Evolutionary conservation across 1,140 invertebrate species (phyloP), one percentile per base, ranked within the genome.

Genomic region (Lasaia peninsularis): DNA sequence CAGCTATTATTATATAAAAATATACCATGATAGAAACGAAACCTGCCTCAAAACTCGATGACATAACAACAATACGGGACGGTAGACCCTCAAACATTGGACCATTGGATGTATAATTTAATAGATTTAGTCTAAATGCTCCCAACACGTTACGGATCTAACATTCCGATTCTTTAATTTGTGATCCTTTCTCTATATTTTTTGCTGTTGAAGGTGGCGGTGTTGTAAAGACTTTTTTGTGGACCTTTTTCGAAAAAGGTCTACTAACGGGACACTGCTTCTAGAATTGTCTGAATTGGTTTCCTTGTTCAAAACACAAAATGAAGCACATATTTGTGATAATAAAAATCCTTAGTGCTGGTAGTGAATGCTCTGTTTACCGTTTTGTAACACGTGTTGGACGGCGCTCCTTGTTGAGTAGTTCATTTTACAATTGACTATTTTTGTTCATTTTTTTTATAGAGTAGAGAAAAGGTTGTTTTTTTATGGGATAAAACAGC

Each of bases 111-210:
- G 33, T 58, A 58, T 58, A 52, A 58, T 58, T 58, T 58, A 59
- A 59, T 59, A 52, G 50, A 59, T 59, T 52, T 59, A 59, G 44
- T 59, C 44, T 28, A 52, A 52, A 59, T 31, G 40, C 21, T 50
- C 53, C 35, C 53, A 14, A 31, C 20, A 18, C 35, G 35, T 44
- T 44, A 55, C 53, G 53, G 53, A 55, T 55, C 35, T 35, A 44
- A 55, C 53, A 55, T 55, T 55, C 53, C 53, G 44, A 24, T 40
- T 24, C 53, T 40, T 55, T 44, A 55, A 55, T 55, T 55, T 55
- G 34, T 55, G 53, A 24, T 55, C 53, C 53, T 55, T 55, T 53
- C 32, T 55, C 21, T 28, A n/a, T 14, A 40, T 55, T 55, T 55
- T 55, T 55, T 37, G 34, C 21, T 35, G 7, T 11, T 21, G 18